phyloP scores from a whole-genome alignment of 2,113 vertebrate genomes.

The Etheostoma spectabile region DNA sequence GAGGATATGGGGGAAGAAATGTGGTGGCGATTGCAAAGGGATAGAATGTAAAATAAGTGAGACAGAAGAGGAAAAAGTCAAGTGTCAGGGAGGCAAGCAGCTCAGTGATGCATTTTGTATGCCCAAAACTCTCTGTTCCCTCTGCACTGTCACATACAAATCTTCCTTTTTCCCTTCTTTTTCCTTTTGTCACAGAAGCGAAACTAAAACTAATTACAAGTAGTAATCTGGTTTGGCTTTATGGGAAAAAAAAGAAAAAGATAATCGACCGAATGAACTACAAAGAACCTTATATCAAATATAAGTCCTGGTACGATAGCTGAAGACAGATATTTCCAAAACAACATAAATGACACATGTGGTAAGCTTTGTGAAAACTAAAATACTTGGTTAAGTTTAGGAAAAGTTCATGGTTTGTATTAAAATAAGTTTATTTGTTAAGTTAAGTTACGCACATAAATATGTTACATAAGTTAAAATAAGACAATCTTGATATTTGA shows the following conservation, averaged over 20 bases:
- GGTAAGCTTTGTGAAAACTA: too few relatives aligned
- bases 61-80: constrained; percentile 39
- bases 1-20: constrained; percentile 31
- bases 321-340: too few relatives aligned
- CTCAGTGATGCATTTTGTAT: constrained; percentile 48
- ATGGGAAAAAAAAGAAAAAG: too few relatives aligned
- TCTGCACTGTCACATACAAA: constrained; percentile 25
- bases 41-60: constrained; percentile 48
- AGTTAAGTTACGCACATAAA: too few relatives aligned
- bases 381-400: too few relatives aligned
- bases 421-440: too few relatives aligned
- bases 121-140: constrained; percentile 8
- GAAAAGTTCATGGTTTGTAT: too few relatives aligned
- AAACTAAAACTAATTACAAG: background rate
- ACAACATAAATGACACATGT: too few relatives aligned
- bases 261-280: background rate
- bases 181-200: background rate
- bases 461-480: too few relatives aligned
- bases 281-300: background rate
- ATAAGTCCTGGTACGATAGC: background rate
- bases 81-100: constrained; percentile 36
- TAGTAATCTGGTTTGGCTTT: background rate
- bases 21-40: constrained; percentile 16
- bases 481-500: too few relatives aligned
- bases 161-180: background rate